phyloP scores from a whole-genome alignment of 2,113 vertebrate genomes.

The Saguinus imperator region DNA sequence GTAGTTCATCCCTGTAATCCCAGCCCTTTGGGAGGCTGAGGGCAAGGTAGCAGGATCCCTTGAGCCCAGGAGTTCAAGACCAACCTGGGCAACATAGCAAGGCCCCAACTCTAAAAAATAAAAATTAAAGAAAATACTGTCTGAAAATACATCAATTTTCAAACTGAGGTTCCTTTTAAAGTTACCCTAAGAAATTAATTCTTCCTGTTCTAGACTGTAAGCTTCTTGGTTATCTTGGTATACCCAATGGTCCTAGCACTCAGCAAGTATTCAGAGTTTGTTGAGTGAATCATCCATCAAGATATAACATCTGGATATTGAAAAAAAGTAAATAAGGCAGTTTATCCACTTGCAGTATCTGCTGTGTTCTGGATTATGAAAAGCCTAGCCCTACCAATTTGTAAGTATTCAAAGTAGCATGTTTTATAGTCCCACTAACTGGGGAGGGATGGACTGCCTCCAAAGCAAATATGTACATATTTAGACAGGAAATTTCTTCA shows the following conservation, averaged over 20 bases:
- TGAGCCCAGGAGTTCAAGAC: no score
- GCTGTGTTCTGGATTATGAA: background rate
- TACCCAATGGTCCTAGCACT: background rate
- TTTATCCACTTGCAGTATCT: background rate
- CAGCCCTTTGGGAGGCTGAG: no score
- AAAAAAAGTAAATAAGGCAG: background rate
- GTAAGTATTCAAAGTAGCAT: background rate
- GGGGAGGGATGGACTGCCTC: no score
- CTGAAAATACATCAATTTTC: background rate
- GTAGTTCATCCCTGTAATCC: no score
- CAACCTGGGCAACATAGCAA: no score
- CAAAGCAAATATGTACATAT: background rate
- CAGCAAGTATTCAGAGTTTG: background rate
- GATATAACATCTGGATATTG: background rate
- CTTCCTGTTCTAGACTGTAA: background rate
- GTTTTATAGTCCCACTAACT: background rate
- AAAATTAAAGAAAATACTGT: background rate
- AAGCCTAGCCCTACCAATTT: background rate
- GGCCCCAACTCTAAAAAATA: no score
- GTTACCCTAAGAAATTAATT: background rate
- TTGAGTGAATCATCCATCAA: background rate
- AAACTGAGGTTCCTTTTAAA: background rate
- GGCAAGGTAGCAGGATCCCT: no score
- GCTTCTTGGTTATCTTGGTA: background rate
- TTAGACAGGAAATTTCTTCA: background rate